These are phyloP conservation scores for Leguminivora glycinivorella DNA, from an alignment of 1,140 invertebrate genomes.

Conservation along the genomic window DNA sequence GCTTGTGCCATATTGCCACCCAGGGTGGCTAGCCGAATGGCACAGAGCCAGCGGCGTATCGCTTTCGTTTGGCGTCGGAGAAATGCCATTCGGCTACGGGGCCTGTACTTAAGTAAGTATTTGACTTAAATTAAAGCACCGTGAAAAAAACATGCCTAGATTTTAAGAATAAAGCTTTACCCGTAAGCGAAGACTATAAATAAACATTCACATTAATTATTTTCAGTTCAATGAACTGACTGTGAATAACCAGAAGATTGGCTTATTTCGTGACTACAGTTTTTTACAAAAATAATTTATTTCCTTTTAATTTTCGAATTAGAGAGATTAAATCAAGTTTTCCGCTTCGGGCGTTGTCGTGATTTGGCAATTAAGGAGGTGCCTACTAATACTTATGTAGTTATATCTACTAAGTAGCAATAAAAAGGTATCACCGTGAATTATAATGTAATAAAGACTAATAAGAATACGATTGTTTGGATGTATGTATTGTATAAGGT, in stretches of 20 bases:
- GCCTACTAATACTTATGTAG: neutral
- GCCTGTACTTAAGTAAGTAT: too few relatives aligned
- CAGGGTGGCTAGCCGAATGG: too few relatives aligned
- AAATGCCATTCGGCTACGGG: too few relatives aligned
- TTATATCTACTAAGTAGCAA: neutral
- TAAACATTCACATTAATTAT: constrained; percentile 1
- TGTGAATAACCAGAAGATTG: constrained; percentile 19
- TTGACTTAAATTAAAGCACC: neutral
- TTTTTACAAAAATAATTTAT: constrained; percentile 1
- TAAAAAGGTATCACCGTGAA: too few relatives aligned
- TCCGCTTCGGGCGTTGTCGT: neutral
- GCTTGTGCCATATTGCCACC: too few relatives aligned
- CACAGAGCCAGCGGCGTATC: too few relatives aligned
- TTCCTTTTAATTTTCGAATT: constrained; percentile 10
- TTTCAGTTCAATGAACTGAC: neutral
- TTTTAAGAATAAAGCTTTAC: neutral
- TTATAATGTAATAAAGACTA: too few relatives aligned
- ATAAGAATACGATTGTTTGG: too few relatives aligned
- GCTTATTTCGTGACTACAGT: constrained; percentile 6
- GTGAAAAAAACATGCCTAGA: neutral
- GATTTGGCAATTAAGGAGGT: neutral
- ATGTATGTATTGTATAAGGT: too few relatives aligned
- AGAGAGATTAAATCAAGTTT: neutral
- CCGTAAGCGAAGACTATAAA: neutral
- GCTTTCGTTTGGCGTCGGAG: too few relatives aligned